Conservation (phyloP, 1,140 invertebrate genomes). For the Sesamia nonagrioides region DNA sequence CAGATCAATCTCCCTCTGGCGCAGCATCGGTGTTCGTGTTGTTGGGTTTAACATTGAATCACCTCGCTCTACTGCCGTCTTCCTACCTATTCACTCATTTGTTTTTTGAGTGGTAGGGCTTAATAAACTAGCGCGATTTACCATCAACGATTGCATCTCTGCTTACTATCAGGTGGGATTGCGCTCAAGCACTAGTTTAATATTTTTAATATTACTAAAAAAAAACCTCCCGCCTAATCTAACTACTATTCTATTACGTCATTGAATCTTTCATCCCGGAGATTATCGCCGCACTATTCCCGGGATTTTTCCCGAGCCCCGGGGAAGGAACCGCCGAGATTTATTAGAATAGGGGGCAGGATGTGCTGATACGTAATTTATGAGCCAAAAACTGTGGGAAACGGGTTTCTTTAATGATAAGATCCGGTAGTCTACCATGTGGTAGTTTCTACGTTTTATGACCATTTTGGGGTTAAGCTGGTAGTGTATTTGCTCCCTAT, state of each 20-base stretch:
- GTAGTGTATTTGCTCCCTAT: neutral
- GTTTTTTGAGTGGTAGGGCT: too few relatives aligned
- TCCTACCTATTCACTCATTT: too few relatives aligned
- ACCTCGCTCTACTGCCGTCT: too few relatives aligned
- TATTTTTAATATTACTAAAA: too few relatives aligned
- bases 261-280: conserved; percentile 20
- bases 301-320: conserved; percentile 37
- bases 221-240: conserved; percentile 5
- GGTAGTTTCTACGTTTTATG: conserved; percentile 20
- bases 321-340: conserved; percentile 50
- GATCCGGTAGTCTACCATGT: conserved; percentile 38
- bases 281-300: conserved; percentile 49
- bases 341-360: conserved; percentile 57
- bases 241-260: conserved; percentile 34
- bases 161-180: too few relatives aligned
- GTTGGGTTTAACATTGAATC: too few relatives aligned
- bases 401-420: conserved; percentile 59
- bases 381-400: conserved; percentile 53
- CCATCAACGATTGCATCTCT: too few relatives aligned
- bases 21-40: too few relatives aligned
- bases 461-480: neutral
- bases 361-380: conserved; percentile 61
- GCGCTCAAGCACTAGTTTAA: too few relatives aligned
- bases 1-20: too few relatives aligned
- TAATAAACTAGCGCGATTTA: too few relatives aligned